A percentile compares a stretch with the other conserved stretches of the same genome.
These are phyloP conservation scores for Drosophila yakuba DNA, from an alignment of 1,140 invertebrate species.

Conservation along the genomic window DNA sequence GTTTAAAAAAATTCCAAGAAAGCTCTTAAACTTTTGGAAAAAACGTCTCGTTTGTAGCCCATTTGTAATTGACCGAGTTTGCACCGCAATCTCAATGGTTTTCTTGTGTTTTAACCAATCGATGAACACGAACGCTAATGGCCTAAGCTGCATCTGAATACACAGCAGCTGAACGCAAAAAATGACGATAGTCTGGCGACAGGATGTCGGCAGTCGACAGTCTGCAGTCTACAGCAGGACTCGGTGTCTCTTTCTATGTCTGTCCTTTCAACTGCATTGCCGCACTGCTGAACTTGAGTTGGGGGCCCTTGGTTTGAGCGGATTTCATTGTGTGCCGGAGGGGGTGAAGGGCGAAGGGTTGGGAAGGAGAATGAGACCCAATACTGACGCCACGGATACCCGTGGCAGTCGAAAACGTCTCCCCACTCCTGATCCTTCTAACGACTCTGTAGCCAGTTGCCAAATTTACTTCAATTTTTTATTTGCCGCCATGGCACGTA, in stretches of 20 bases:
- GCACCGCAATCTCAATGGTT: conserved; percentile 44
- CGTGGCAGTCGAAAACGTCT: background rate
- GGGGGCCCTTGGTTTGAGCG: conserved; percentile 15
- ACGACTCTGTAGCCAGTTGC: conserved; percentile 68
- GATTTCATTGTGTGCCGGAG: conserved; percentile 17
- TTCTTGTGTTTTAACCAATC: conserved; percentile 46
- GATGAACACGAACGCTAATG: conserved; percentile 40
- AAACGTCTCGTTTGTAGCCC: background rate
- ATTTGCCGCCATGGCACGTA: conserved; percentile 69
- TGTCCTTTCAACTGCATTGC: conserved; percentile 67
- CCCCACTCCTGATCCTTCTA: conserved; percentile 11
- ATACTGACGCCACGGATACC: conserved; percentile 56
- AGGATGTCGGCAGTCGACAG: conserved; percentile 41
- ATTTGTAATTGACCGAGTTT: conserved; percentile 18
- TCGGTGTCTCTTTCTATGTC: conserved; percentile 20
- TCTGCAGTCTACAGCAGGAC: conserved; percentile 34
- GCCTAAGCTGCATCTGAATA: conserved; percentile 45
- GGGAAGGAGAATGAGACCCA: background rate
- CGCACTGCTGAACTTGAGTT: conserved; percentile 68
- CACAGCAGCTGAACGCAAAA: conserved; percentile 3
- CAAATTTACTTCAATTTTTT: conserved; percentile 82
- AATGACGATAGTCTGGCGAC: conserved; percentile 33
- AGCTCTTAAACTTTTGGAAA: no score
- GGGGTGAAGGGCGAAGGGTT: background rate
- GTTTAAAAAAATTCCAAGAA: no score